These are phyloP conservation scores for Neostethus bicornis DNA, from an alignment of 2,797 vertebrate species.

Conservation along the genomic window DNA sequence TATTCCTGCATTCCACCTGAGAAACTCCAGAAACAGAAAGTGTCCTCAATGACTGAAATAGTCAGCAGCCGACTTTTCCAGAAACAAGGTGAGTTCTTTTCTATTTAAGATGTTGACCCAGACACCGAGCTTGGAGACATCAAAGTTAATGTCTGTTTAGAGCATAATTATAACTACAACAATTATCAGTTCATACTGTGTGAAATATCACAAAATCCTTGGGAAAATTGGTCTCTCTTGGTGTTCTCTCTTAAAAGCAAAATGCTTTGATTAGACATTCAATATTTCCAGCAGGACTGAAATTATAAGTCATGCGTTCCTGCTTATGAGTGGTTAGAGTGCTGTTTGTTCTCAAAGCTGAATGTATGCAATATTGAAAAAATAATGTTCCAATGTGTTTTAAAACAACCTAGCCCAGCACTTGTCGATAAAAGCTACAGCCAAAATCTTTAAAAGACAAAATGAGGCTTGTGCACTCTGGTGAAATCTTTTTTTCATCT, in stretches of 20 bases:
- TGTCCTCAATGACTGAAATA: conserved; percentile 95
- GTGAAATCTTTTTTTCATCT: not conserved
- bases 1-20: conserved; percentile 92
- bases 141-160: not conserved
- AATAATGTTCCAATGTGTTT: conserved; percentile 41
- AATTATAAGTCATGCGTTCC: conserved; percentile 32
- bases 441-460: conserved; percentile 13
- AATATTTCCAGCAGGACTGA: conserved; percentile 24
- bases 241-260: conserved; percentile 31
- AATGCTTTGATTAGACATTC: conserved; percentile 42
- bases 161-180: conserved; percentile 15
- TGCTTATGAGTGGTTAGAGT: conserved; percentile 33
- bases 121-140: not conserved
- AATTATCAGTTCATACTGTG: conserved; percentile 2
- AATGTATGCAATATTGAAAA: conserved; percentile 36
- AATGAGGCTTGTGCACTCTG: conserved; percentile 14
- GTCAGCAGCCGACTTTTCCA: conserved; percentile 92
- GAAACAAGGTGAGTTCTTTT: conserved; percentile 84
- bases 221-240: conserved; percentile 27
- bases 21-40: conserved; percentile 94
- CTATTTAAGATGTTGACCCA: conserved; percentile 5
- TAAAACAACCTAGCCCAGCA: conserved; percentile 35
- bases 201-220: conserved; percentile 27
- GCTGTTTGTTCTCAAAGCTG: conserved; percentile 46
- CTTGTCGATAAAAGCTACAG: conserved; percentile 36